Base-by-base conservation (phyloP, 2,797 vertebrate species). In the Salarias fasciatus region DNA sequence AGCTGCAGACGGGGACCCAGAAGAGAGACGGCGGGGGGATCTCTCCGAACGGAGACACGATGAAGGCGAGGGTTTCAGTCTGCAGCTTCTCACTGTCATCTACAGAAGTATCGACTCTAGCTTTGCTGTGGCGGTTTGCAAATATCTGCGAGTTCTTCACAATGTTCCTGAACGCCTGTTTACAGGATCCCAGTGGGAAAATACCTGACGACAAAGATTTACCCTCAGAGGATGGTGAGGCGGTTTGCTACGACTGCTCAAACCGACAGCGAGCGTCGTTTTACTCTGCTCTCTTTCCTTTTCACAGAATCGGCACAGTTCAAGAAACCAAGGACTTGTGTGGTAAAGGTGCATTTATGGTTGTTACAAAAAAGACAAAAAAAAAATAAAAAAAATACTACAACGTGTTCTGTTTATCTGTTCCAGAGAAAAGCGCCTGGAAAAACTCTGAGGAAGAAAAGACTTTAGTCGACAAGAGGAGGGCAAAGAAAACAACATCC, bases 241-340 rank as follows among this genome's bases (percentile, higher is more conserved):
- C n/a, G 54, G 10, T 11, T 2, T 37, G 38, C 35, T 59, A 47
- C 28, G 37, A 7, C 33, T 31, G 2, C 4, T 45, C 42, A 6
- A 54, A 6, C 65, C 11, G 4, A n/a, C n/a, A n/a, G n/a, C n/a
- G n/a, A n/a, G 18, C 29, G 3, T 14, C 13, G 13, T 1, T 56
- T 62, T 63, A 47, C 3, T 51, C 2, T 28, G 5, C 53, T 44
- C 0, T 38, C 10, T 61, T 40, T 72, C n/a, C 6, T 56, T 35
- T 66, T 67, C 66, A 57, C 83, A 94, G 92, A 92, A 64, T 94
- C 93, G 42, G 91, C 88, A 50, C 89, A 93, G 68, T 93, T 94
- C 80, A 93, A 93, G 81, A 88, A 89, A 76, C 85, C 91, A 5
- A 69, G 5, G 11, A 87, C 42, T 70, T 53, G 77, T 31, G 11